Conservation (phyloP, 2,888 invertebrate genomes). For the Conistra vaccinii region DNA sequence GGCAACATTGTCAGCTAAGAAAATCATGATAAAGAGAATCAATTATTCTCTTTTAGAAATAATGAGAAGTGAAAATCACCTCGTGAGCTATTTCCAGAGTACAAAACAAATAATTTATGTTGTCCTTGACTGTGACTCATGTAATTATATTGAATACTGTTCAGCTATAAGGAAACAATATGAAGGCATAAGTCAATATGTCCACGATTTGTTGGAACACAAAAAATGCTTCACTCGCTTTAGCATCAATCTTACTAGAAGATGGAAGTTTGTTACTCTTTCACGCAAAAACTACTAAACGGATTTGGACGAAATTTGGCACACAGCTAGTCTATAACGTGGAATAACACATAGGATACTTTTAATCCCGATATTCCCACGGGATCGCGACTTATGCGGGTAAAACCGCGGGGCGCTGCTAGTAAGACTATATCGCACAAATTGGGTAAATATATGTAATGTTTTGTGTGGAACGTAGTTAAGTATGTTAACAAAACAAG, state of each 20-base stretch:
- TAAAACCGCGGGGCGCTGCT: too few relatives aligned
- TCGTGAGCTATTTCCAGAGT: conserved; percentile 67
- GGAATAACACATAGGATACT: too few relatives aligned
- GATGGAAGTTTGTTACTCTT: too few relatives aligned
- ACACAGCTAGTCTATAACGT: too few relatives aligned
- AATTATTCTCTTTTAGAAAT: conserved; percentile 37
- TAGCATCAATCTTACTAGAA: neutral
- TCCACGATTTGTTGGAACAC: conserved; percentile 27
- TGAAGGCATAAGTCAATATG: conserved; percentile 36
- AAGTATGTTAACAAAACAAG: conserved; percentile 15
- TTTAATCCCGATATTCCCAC: too few relatives aligned
- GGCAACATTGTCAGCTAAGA: neutral
- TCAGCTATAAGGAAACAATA: conserved; percentile 52
- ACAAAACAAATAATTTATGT: conserved; percentile 66
- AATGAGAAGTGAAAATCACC: conserved; percentile 56
- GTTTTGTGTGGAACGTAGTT: conserved; percentile 4
- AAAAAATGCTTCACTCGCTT: conserved; percentile 5
- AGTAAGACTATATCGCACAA: neutral
- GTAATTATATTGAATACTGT: conserved; percentile 53
- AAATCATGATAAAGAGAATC: conserved; percentile 37
- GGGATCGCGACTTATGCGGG: too few relatives aligned
- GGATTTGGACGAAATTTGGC: too few relatives aligned
- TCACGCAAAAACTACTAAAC: too few relatives aligned
- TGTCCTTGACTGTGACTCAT: conserved; percentile 73
- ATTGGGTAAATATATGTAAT: neutral